Evolutionary conservation across 2,113 vertebrate genomes (phyloP).

Genomic region (Podilymbus podiceps): DNA sequence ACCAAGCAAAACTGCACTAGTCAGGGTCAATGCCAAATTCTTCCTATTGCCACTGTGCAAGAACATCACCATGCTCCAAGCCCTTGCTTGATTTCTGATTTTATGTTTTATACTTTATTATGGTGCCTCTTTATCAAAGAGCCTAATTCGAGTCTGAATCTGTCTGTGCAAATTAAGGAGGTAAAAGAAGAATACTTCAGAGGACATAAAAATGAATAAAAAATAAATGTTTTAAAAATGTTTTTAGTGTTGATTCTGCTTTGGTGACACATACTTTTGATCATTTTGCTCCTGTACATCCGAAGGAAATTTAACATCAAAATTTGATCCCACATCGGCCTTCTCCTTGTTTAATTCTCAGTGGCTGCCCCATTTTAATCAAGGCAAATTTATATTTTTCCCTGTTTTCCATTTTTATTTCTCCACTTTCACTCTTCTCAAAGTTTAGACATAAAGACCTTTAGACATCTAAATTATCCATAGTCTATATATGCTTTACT

Average conservation of each 20-base stretch:
- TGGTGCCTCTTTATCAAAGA: background rate
- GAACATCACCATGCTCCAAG: rapidly evolving
- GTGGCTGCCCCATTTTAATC: background rate
- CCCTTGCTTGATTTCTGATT: background rate
- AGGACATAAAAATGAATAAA: background rate
- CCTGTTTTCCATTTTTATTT: background rate
- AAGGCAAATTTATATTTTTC: background rate
- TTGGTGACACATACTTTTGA: background rate
- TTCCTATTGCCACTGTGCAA: background rate
- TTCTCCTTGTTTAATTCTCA: background rate
- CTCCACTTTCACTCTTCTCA: background rate
- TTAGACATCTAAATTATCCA: background rate
- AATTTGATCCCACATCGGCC: background rate
- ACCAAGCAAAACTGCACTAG: background rate
- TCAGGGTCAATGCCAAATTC: background rate
- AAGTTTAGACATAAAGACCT: background rate
- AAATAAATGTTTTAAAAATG: too few relatives aligned
- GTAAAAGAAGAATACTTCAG: background rate
- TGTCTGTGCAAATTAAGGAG: background rate
- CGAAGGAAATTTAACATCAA: background rate
- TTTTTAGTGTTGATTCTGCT: background rate
- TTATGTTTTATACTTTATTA: background rate
- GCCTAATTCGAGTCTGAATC: background rate
- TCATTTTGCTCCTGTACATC: background rate
- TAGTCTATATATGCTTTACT: background rate